Conservation (phyloP, 2,888 invertebrate species). For the Polymixis lichenea region DNA sequence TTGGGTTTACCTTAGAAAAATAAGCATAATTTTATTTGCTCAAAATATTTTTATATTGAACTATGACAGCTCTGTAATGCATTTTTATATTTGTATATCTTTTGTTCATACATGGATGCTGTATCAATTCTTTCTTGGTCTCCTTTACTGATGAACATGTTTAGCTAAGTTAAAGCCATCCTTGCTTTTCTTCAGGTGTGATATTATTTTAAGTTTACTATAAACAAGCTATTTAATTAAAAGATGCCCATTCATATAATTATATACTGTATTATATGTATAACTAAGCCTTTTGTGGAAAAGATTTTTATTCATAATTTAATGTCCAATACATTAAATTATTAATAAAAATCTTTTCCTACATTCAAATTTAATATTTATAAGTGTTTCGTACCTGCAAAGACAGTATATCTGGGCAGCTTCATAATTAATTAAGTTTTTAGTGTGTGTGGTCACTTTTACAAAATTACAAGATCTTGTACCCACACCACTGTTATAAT, state of each 20-base stretch:
- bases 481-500: conserved; percentile 38
- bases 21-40: conserved; percentile 72
- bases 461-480: conserved; percentile 23
- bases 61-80: conserved; percentile 61
- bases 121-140: conserved; percentile 35
- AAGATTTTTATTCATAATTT: conserved; percentile 22
- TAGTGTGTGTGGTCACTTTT: conserved; percentile 39
- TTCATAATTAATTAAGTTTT: conserved; percentile 26
- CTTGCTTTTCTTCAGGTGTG: conserved; percentile 70
- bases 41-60: conserved; percentile 67
- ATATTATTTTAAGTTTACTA: conserved; percentile 69
- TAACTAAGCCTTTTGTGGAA: conserved; percentile 25
- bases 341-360: no score
- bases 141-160: conserved; percentile 54
- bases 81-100: conserved; percentile 51
- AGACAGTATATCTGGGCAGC: conserved; percentile 33
- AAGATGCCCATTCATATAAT: conserved; percentile 50
- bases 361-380: conserved; percentile 21
- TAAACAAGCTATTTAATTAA: conserved; percentile 59
- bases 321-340: no score
- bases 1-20: conserved; percentile 67
- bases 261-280: conserved; percentile 32
- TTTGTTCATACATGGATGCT: conserved; percentile 36
- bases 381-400: conserved; percentile 11
- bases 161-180: conserved; percentile 63